Evolutionary conservation across 2,113 vertebrate species (phyloP).

Genomic region (Rana temporaria): DNA sequence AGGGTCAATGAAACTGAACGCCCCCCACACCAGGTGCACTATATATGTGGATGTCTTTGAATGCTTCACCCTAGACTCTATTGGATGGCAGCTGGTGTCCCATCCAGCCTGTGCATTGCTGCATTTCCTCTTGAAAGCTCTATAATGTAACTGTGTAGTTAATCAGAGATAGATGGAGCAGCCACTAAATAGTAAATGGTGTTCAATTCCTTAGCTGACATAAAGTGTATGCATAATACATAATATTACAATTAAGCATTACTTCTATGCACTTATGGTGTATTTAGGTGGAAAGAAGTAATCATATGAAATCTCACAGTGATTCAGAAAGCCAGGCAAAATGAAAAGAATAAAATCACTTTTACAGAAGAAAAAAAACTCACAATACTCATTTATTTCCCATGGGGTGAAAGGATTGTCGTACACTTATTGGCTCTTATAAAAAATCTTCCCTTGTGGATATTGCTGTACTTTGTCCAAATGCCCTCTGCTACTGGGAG

Average conservation of each 20-base stretch:
- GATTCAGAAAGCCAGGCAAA: slow-evolving; percentile 39
- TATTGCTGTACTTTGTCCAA: slow-evolving; percentile 47
- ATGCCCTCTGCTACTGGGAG: slow-evolving; percentile 37
- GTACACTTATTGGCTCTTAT: slow-evolving; percentile 54
- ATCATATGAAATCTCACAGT: slow-evolving; percentile 22
- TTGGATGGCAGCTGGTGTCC: no score
- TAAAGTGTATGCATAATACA: slow-evolving; percentile 31
- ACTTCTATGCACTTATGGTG: slow-evolving; percentile 32
- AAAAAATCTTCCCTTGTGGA: slow-evolving; percentile 49
- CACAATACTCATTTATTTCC: slow-evolving; percentile 47
- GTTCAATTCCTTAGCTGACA: neutral
- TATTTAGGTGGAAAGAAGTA: slow-evolving; percentile 20
- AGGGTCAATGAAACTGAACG: no score
- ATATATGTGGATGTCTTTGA: no score
- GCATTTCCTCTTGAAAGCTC: no score
- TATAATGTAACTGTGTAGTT: neutral
- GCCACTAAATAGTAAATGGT: neutral
- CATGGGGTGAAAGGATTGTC: slow-evolving; percentile 45
- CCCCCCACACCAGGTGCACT: no score
- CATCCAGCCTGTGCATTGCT: no score
- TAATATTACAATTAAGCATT: slow-evolving; percentile 32
- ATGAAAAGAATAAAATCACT: slow-evolving; percentile 48
- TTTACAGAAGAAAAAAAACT: slow-evolving; percentile 25
- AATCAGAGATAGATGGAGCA: neutral
- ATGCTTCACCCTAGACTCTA: no score